These are phyloP conservation scores for Ameiurus melas DNA, from an alignment of 2,113 vertebrate genomes.

Conservation along the genomic window DNA sequence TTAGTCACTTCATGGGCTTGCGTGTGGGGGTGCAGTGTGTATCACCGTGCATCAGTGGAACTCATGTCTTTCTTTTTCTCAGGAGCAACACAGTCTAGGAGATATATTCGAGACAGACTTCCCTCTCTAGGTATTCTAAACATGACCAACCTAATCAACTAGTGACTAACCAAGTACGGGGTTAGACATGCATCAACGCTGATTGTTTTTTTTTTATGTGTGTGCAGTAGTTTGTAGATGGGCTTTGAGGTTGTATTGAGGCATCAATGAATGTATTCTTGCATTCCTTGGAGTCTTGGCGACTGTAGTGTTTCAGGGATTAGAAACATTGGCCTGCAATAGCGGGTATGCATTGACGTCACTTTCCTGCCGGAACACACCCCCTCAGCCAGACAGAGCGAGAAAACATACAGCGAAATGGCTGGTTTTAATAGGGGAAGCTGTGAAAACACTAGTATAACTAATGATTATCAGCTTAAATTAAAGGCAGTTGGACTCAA, in stretches of 20 bases:
- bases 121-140: constrained; percentile 65
- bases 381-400: too few species aligned
- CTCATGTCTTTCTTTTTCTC: constrained; percentile 49
- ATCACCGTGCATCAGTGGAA: constrained; percentile 29
- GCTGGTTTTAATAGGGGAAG: too few species aligned
- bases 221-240: constrained; percentile 11
- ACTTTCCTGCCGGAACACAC: too few species aligned
- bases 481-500: too few species aligned
- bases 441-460: too few species aligned
- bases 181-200: neutral
- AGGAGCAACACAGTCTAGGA: constrained; percentile 58
- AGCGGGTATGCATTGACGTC: too few species aligned
- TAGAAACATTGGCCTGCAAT: neutral
- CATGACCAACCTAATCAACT: constrained; percentile 49
- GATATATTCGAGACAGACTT: constrained; percentile 63
- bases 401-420: too few species aligned
- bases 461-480: too few species aligned
- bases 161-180: constrained; percentile 22
- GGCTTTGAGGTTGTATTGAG: neutral
- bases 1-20: neutral
- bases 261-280: neutral
- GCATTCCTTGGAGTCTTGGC: neutral
- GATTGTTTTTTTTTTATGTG: neutral
- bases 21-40: constrained; percentile 10
- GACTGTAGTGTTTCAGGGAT: neutral